phyloP scores from a whole-genome alignment of 2,888 invertebrate genomes.

The Diaphora mendica region DNA sequence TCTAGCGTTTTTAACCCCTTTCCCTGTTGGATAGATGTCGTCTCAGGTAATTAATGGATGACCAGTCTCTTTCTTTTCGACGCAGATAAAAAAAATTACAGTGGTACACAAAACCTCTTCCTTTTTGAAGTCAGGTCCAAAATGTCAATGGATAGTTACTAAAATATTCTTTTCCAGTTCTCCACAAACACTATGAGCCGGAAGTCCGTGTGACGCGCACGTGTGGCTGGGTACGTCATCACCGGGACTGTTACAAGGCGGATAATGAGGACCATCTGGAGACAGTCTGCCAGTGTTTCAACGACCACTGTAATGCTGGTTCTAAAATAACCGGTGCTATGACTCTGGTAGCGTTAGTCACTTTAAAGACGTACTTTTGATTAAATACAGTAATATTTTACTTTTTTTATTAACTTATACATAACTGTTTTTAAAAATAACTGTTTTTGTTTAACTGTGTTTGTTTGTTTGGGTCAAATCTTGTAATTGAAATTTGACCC shows the following conservation, averaged over 20 bases:
- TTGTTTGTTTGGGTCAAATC: too few species aligned
- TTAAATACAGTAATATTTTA: slow-evolving; percentile 40
- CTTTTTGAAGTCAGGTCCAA: too few species aligned
- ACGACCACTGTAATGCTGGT: slow-evolving; percentile 86
- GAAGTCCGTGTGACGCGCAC: slow-evolving; percentile 86
- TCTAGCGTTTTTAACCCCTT: too few species aligned
- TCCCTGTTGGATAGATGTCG: too few species aligned
- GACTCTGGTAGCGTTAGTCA: slow-evolving; percentile 7
- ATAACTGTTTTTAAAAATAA: slow-evolving; percentile 19
- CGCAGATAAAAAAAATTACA: too few species aligned
- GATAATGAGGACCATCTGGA: slow-evolving; percentile 89
- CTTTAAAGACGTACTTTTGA: slow-evolving; percentile 26
- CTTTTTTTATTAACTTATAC: too few species aligned
- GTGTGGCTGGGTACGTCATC: slow-evolving; percentile 87
- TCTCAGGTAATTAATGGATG: too few species aligned
- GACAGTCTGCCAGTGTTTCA: slow-evolving; percentile 88
- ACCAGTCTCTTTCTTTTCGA: too few species aligned
- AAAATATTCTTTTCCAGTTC: slow-evolving; percentile 54
- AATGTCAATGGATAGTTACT: background rate
- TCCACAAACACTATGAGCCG: slow-evolving; percentile 72
- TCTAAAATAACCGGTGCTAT: background rate
- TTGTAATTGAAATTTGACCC: too few species aligned
- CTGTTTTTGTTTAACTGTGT: too few species aligned
- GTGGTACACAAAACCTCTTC: too few species aligned
- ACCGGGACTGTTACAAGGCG: slow-evolving; percentile 84